These are phyloP conservation scores for Neodiprion pinetum DNA, from an alignment of 1,140 invertebrate genomes.

Conservation along the genomic window DNA sequence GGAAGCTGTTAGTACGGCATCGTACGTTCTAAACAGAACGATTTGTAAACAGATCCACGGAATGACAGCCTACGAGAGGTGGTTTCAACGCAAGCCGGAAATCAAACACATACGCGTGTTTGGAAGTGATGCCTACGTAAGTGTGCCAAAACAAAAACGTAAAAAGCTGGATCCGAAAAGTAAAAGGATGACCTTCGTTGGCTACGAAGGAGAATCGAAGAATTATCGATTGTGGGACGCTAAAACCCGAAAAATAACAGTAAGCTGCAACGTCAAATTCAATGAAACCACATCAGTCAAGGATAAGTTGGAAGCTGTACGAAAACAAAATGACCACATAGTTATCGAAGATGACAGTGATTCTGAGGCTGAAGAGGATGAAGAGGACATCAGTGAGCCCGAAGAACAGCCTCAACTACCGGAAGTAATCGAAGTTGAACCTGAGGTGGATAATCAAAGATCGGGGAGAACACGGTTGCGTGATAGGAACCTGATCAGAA, in stretches of 20 bases:
- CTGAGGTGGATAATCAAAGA: neutral
- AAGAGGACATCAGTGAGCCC: neutral
- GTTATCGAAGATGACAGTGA: neutral
- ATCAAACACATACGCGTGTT: slow-evolving; percentile 9
- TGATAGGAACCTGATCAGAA: slow-evolving; percentile 3
- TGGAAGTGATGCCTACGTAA: slow-evolving; percentile 11
- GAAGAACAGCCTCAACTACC: neutral
- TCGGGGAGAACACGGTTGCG: neutral
- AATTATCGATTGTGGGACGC: slow-evolving; percentile 27
- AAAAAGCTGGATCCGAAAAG: slow-evolving; percentile 41
- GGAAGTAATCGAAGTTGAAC: slow-evolving; percentile 7
- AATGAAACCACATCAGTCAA: neutral
- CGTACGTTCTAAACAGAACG: slow-evolving; percentile 13
- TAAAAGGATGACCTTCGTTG: slow-evolving; percentile 22
- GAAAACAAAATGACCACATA: neutral
- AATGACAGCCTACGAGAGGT: slow-evolving; percentile 9
- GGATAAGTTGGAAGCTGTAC: neutral
- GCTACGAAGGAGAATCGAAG: slow-evolving; percentile 24
- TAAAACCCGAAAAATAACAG: slow-evolving; percentile 17
- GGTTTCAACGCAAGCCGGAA: neutral
- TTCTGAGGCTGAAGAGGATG: slow-evolving; percentile 1
- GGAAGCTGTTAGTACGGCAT: slow-evolving; percentile 54
- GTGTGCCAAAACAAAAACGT: slow-evolving; percentile 23
- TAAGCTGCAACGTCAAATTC: slow-evolving; percentile 13
- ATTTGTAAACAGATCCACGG: neutral